phyloP scores from a whole-genome alignment of 2,888 invertebrate genomes.

The Acrocera orbiculus region DNA sequence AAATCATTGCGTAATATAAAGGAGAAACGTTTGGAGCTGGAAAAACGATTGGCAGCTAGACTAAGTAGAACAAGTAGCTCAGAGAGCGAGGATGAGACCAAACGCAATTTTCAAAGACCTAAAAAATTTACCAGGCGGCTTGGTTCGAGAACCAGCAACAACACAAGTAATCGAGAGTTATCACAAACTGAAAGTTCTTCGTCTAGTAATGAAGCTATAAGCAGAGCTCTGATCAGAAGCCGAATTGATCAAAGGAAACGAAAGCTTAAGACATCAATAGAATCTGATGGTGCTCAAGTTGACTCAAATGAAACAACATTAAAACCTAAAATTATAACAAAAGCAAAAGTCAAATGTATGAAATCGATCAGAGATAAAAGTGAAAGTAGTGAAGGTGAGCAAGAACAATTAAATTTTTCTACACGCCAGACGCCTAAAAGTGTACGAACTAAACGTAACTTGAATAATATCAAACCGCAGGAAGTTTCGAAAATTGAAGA shows the following conservation, averaged over 20 bases:
- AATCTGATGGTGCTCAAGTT: slow-evolving; percentile 12
- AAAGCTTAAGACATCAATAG: slow-evolving; percentile 7
- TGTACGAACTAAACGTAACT: too few relatives aligned
- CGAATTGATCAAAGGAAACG: slow-evolving; percentile 7
- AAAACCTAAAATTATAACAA: slow-evolving; percentile 8
- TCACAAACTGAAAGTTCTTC: slow-evolving; percentile 7
- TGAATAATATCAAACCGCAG: too few relatives aligned
- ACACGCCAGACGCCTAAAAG: too few relatives aligned
- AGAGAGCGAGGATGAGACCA: slow-evolving; percentile 30
- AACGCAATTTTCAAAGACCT: slow-evolving; percentile 19
- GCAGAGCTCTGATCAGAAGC: slow-evolving; percentile 5
- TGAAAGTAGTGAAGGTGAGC: slow-evolving; percentile 6
- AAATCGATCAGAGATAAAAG: slow-evolving; percentile 5
- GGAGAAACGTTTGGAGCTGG: slow-evolving; percentile 27
- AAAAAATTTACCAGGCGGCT: slow-evolving; percentile 18
- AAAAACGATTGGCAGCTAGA: slow-evolving; percentile 24
- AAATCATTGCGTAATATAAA: slow-evolving; percentile 32
- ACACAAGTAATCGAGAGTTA: slow-evolving; percentile 3
- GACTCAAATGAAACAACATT: background rate
- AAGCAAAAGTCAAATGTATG: slow-evolving; percentile 9
- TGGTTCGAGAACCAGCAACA: slow-evolving; percentile 9
- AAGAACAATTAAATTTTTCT: background rate
- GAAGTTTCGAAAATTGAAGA: slow-evolving; percentile 14
- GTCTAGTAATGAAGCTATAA: slow-evolving; percentile 6
- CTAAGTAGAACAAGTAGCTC: slow-evolving; percentile 31